Evolutionary conservation across 2,888 invertebrate species (phyloP).

Genomic region (Dicycla oo): DNA sequence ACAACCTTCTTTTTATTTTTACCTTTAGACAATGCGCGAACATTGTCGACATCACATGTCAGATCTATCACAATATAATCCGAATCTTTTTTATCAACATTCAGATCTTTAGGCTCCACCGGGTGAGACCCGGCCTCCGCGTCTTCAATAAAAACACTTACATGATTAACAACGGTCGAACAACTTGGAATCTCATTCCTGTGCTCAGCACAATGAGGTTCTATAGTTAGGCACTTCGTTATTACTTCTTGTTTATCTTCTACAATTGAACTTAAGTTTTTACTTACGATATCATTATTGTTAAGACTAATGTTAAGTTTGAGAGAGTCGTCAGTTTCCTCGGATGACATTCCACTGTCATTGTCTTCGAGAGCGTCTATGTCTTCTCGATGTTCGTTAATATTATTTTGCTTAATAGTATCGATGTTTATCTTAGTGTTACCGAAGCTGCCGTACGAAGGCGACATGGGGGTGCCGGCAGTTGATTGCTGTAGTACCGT

Average conservation of each 20-base stretch:
- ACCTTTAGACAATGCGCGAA: slow-evolving; percentile 71
- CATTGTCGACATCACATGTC: slow-evolving; percentile 82
- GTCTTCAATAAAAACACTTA: slow-evolving; percentile 76
- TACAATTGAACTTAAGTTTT: slow-evolving; percentile 72
- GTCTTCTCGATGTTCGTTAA: slow-evolving; percentile 64
- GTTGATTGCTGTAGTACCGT: slow-evolving; percentile 73
- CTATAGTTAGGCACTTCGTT: slow-evolving; percentile 87
- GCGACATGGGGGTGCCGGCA: slow-evolving; percentile 70
- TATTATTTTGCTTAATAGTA: slow-evolving; percentile 66
- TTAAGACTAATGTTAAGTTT: slow-evolving; percentile 76
- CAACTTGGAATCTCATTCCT: slow-evolving; percentile 89
- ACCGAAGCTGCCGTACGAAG: slow-evolving; percentile 84
- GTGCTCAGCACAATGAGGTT: slow-evolving; percentile 79
- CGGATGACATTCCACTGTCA: slow-evolving; percentile 88
- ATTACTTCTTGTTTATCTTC: slow-evolving; percentile 75
- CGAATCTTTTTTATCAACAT: slow-evolving; percentile 69
- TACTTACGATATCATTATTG: slow-evolving; percentile 72
- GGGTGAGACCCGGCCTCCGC: slow-evolving; percentile 67
- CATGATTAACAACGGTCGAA: slow-evolving; percentile 81
- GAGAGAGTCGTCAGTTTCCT: slow-evolving; percentile 85
- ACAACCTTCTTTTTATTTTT: slow-evolving; percentile 69
- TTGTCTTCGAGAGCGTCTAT: slow-evolving; percentile 67
- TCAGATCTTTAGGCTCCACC: slow-evolving; percentile 65
- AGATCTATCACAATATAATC: slow-evolving; percentile 87
- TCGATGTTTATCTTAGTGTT: slow-evolving; percentile 75